phyloP scores from a whole-genome alignment of 2,113 vertebrate genomes.

The Lophura nycthemera region DNA sequence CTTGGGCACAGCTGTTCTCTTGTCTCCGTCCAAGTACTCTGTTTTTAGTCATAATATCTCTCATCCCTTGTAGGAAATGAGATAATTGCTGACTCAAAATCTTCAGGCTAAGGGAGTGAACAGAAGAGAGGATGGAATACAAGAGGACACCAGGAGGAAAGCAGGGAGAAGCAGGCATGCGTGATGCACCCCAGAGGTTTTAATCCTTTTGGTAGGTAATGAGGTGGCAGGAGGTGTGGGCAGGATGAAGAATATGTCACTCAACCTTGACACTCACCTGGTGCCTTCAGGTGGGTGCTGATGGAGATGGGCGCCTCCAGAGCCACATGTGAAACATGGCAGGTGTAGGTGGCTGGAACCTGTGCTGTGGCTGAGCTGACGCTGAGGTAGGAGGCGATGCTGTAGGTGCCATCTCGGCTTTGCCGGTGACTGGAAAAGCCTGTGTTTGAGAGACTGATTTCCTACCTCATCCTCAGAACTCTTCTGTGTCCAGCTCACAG shows the following conservation, averaged over 20 bases:
- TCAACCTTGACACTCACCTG: conserved; percentile 15
- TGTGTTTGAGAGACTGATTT: conserved; percentile 19
- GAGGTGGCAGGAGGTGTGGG: background rate
- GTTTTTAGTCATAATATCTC: background rate
- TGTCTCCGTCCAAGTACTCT: background rate
- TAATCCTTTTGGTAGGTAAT: background rate
- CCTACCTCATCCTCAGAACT: background rate
- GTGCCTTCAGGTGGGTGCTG: background rate
- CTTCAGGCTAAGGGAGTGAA: background rate
- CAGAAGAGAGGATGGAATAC: background rate
- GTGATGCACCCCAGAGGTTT: background rate
- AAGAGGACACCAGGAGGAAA: background rate
- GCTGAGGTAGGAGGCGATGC: conserved; percentile 78
- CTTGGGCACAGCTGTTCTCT: background rate
- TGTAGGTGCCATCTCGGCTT: conserved; percentile 79
- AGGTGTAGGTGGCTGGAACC: conserved; percentile 79
- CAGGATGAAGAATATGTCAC: fast-evolving
- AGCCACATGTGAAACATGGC: conserved; percentile 80
- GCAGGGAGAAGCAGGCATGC: background rate
- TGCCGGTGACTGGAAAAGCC: conserved; percentile 83
- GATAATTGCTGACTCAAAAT: background rate
- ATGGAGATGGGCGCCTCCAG: conserved; percentile 49
- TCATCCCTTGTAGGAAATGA: background rate
- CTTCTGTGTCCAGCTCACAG: conserved; percentile 58
- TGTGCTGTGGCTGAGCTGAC: conserved; percentile 27